Evolutionary conservation across 2,888 invertebrate genomes (phyloP).

Genomic region (Bimastos eiseni): DNA sequence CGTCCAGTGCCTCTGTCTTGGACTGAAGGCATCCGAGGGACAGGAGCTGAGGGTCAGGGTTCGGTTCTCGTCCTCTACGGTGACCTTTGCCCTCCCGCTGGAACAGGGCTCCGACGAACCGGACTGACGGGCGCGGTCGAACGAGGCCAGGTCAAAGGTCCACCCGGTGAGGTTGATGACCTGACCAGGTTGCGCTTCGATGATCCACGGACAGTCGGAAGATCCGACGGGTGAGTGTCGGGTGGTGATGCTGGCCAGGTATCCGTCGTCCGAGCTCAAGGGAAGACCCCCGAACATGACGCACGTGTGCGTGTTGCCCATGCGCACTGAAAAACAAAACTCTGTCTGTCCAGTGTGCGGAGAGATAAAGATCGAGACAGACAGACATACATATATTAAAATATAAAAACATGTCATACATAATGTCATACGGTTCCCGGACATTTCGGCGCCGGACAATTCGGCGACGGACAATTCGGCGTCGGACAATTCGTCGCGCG

Average conservation of each 20-base stretch:
- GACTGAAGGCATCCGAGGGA: neutral
- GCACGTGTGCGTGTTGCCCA: slow-evolving; percentile 30
- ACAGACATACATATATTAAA: neutral
- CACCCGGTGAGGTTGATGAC: slow-evolving; percentile 35
- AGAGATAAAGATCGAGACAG: neutral
- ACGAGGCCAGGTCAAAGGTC: slow-evolving; percentile 30
- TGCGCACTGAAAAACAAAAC: neutral
- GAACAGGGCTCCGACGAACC: neutral
- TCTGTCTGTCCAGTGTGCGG: neutral
- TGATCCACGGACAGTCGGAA: slow-evolving; percentile 34
- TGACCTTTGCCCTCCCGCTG: neutral
- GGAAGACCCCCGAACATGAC: slow-evolving; percentile 27
- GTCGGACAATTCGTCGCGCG: too few relatives aligned
- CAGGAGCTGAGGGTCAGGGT: neutral
- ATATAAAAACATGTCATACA: too few relatives aligned
- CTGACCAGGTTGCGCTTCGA: slow-evolving; percentile 36
- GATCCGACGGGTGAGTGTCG: slow-evolving; percentile 33
- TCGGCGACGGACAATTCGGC: too few relatives aligned
- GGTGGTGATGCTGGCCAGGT: slow-evolving; percentile 30
- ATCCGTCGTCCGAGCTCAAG: neutral
- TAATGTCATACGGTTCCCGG: too few relatives aligned
- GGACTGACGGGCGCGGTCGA: slow-evolving; percentile 7
- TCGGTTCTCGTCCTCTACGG: slow-evolving; percentile 10
- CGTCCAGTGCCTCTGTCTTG: slow-evolving; percentile 23
- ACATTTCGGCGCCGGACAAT: too few relatives aligned